Percentiles rank a stretch among this genome's conserved stretches.
phyloP scores from a whole-genome alignment of 2,797 vertebrate species.

The Gallinago nigripennis region DNA sequence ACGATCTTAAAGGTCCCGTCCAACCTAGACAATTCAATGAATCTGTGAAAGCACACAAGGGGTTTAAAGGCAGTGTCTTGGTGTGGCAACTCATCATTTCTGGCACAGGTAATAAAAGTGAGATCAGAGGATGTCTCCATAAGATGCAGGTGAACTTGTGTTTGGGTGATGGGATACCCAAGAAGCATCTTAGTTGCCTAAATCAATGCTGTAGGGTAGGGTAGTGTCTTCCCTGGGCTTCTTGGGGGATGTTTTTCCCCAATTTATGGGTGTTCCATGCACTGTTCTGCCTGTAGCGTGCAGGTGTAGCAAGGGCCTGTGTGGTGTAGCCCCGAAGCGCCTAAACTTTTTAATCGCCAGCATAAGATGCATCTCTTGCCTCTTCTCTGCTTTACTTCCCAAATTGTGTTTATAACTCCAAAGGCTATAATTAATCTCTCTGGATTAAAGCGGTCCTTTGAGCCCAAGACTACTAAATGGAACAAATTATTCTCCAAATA shows the following conservation, averaged over 20 bases:
- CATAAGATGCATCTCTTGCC: neutral
- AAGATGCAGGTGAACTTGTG: neutral
- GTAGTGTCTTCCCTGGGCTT: neutral
- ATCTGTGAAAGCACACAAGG: neutral
- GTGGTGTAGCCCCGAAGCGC: neutral
- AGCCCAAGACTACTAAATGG: slow-evolving; percentile 59
- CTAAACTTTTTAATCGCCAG: neutral
- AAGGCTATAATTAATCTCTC: slow-evolving; percentile 70
- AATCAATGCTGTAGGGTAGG: neutral
- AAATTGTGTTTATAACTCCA: slow-evolving; percentile 60
- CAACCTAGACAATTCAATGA: too few relatives aligned
- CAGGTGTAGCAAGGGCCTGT: neutral
- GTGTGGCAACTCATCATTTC: accelerated
- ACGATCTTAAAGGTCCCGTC: too few relatives aligned
- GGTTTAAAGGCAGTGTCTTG: neutral
- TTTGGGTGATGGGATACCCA: neutral
- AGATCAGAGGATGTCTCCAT: neutral
- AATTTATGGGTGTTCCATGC: neutral
- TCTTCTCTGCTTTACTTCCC: slow-evolving; percentile 43
- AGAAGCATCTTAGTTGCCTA: neutral
- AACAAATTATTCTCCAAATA: slow-evolving; percentile 64
- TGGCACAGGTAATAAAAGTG: neutral
- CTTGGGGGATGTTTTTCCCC: neutral
- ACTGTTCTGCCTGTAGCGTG: neutral
- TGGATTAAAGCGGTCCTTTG: slow-evolving; percentile 62